Evolutionary conservation across 2,113 vertebrate genomes (phyloP), one percentile per base, ranked within the genome.

Genomic region (Meleagris gallopavo): DNA sequence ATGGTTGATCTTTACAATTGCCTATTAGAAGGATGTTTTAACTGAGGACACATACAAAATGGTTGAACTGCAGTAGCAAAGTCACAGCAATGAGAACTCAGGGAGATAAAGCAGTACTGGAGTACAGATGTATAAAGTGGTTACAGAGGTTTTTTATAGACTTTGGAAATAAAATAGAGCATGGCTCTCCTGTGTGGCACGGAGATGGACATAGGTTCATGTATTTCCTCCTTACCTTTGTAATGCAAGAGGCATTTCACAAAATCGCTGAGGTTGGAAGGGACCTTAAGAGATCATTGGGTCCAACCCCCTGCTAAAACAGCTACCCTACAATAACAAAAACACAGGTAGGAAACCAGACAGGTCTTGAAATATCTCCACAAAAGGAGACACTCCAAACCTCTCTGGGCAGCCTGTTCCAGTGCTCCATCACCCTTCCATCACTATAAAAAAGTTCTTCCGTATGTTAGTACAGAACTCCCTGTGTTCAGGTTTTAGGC

Each of bases 1-100:
- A 89, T 38, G 91, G 82, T 45, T 62, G 67, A 66, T 76, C 78
- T 71, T 94, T 78, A 55, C 83, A 85, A 76, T 67, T 86, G 89
- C 75, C 45, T 78, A 90, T 95, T 58, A 94, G 81, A 96, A 89
- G 58, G 81, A 96, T 93, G 58, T 12, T 54, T 89, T 70, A 88
- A 92, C 92, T 91, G 72, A 88, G 81, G 90, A 74, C 12, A 86
- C 20, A 11, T 24, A 65, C 9, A 66, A 5, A 72, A 58, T 24
- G 70, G 45, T 36, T 94, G 45, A 85, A 73, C 0, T 0, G 74
- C n/a, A 36, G 66, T 36, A 54, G n/a, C 27, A 11, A 50, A 88
- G 71, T 65, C 77, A 69, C 43, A 88, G 64, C 73, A 64, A 40
- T 6, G 21, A 85, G 66, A 89, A 70, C 54, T 82, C 54, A 45